Evolutionary conservation across 2,797 vertebrate species (phyloP).

Genomic region (Onychomys torridus): DNA sequence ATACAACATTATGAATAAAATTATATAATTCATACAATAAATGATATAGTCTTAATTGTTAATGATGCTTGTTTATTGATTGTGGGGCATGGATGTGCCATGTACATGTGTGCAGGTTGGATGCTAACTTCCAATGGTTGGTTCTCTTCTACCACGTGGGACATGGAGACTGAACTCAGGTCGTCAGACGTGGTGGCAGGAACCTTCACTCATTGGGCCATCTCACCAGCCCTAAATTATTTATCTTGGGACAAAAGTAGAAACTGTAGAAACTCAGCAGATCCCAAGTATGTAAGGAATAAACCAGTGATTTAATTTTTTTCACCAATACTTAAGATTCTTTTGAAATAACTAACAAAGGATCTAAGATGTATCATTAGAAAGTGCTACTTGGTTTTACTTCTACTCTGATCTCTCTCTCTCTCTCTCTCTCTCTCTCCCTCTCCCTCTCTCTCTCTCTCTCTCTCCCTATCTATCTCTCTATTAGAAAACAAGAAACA

Average conservation of each 20-base stretch:
- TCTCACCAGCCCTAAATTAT: neutral
- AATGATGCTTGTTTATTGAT: neutral
- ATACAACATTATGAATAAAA: constrained; percentile 22
- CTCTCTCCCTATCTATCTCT: no score
- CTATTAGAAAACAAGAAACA: constrained; percentile 16
- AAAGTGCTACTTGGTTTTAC: neutral
- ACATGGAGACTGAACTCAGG: neutral
- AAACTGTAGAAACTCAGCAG: neutral
- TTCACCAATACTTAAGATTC: constrained; percentile 39
- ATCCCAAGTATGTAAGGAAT: neutral
- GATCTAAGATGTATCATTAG: neutral
- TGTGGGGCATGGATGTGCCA: no score
- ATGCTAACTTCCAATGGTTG: neutral
- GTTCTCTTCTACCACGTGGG: neutral
- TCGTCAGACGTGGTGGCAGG: neutral
- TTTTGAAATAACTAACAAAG: constrained; percentile 14
- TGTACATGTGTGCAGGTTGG: neutral
- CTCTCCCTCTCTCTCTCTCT: no score
- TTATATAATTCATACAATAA: neutral
- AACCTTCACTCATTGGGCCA: neutral
- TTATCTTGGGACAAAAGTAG: neutral
- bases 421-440: neutral
- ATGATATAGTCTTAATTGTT: neutral
- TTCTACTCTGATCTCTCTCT: neutral
- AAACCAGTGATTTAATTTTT: neutral